These are phyloP conservation scores for Patella vulgata DNA, from an alignment of 1,140 invertebrate genomes.

Conservation along the genomic window DNA sequence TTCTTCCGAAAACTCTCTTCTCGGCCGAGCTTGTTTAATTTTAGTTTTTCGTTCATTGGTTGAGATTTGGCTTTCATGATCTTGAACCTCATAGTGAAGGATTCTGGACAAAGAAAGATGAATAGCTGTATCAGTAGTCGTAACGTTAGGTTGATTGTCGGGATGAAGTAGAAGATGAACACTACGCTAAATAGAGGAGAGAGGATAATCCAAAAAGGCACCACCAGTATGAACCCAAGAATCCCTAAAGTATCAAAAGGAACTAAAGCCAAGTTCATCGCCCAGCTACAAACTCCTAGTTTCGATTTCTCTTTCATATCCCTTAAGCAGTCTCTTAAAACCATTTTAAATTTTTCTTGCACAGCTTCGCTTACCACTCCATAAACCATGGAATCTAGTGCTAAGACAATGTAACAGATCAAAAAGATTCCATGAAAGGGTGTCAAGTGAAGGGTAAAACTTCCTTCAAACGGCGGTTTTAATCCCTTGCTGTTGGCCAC, in stretches of 20 bases:
- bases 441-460: constrained; percentile 32
- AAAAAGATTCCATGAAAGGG: constrained; percentile 44
- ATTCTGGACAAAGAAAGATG: constrained; percentile 35
- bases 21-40: constrained; percentile 3
- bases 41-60: constrained; percentile 6
- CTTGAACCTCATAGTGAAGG: not conserved
- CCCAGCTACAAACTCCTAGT: constrained; percentile 13
- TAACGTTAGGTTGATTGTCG: constrained; percentile 32
- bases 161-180: constrained; percentile 37
- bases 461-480: constrained; percentile 24
- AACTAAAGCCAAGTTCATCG: constrained; percentile 4
- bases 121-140: constrained; percentile 35
- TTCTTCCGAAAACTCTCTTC: constrained; percentile 15
- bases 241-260: constrained; percentile 37
- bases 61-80: not conserved
- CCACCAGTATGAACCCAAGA: constrained; percentile 34
- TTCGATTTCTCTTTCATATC: constrained; percentile 45
- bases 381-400: constrained; percentile 34
- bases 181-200: constrained; percentile 36
- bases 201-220: constrained; percentile 31
- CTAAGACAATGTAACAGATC: constrained; percentile 34
- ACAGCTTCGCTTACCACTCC: constrained; percentile 29
- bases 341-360: constrained; percentile 33
- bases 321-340: constrained; percentile 40
- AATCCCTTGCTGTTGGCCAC: constrained; percentile 12